A percentile compares a stretch with the other conserved stretches of the same genome.
phyloP scores from a whole-genome alignment of 2,888 invertebrate genomes.

The Agrochola lychnidis region DNA sequence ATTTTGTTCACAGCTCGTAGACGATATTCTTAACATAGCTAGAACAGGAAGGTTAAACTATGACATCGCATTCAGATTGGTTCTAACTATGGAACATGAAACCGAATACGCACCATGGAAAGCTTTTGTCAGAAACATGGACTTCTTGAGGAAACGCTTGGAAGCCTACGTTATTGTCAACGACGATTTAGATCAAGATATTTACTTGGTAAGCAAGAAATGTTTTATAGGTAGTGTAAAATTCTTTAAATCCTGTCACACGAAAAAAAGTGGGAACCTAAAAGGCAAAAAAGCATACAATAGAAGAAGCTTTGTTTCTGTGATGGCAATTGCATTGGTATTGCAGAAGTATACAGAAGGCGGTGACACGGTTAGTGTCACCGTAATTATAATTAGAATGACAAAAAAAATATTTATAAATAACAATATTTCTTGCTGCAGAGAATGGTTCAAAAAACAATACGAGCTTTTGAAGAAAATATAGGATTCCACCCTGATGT shows the following conservation, averaged over 20 bases:
- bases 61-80: constrained; percentile 92
- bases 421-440: constrained; percentile 51
- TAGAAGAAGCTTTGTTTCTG: background rate
- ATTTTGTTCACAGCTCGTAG: constrained; percentile 91
- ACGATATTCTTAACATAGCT: constrained; percentile 94
- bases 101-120: constrained; percentile 94
- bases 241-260: too few relatives aligned
- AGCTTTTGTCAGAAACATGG: constrained; percentile 86
- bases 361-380: too few relatives aligned
- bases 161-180: constrained; percentile 71
- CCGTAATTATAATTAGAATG: background rate
- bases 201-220: constrained; percentile 78
- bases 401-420: background rate
- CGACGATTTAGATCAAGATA: constrained; percentile 80
- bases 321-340: background rate
- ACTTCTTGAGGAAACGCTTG: constrained; percentile 82
- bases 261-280: too few relatives aligned
- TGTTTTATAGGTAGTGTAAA: too few relatives aligned
- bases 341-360: too few relatives aligned
- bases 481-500: constrained; percentile 79
- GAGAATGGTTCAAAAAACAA: constrained; percentile 82
- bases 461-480: constrained; percentile 76
- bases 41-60: constrained; percentile 87
- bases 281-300: too few relatives aligned
- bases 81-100: constrained; percentile 92